Conservation (phyloP, 1,140 invertebrate species). For the Eubasilissa regina region DNA sequence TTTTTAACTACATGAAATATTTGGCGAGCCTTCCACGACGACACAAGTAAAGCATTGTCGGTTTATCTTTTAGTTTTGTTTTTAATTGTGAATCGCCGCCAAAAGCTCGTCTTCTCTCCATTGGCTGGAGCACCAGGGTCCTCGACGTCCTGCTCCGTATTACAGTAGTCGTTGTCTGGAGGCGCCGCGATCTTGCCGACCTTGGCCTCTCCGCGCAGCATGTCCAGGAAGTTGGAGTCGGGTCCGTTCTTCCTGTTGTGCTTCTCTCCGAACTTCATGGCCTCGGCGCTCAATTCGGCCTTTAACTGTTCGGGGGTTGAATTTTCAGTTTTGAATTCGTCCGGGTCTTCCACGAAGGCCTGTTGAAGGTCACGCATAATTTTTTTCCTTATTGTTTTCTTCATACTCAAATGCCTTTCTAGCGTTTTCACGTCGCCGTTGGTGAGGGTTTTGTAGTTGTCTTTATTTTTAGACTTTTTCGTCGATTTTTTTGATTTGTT, state of each 20-base stretch:
- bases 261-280: slow-evolving; percentile 78
- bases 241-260: slow-evolving; percentile 74
- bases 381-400: slow-evolving; percentile 89
- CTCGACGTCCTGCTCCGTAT: slow-evolving; percentile 66
- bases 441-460: slow-evolving; percentile 76
- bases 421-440: slow-evolving; percentile 83
- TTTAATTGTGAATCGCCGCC: slow-evolving; percentile 82
- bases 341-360: slow-evolving; percentile 83
- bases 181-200: slow-evolving; percentile 72
- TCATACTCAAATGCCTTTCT: slow-evolving; percentile 88
- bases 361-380: slow-evolving; percentile 87
- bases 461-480: slow-evolving; percentile 75
- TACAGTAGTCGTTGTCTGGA: slow-evolving; percentile 68
- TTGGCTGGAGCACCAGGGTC: slow-evolving; percentile 64
- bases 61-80: slow-evolving; percentile 80
- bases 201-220: slow-evolving; percentile 76
- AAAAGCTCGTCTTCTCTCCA: slow-evolving; percentile 79
- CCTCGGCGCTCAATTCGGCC: slow-evolving; percentile 78
- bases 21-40: slow-evolving; percentile 31
- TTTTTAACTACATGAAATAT: slow-evolving; percentile 42
- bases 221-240: slow-evolving; percentile 80
- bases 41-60: too few relatives aligned
- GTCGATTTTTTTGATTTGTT: slow-evolving; percentile 73
- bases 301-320: slow-evolving; percentile 79
- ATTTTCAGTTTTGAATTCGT: slow-evolving; percentile 80